Evolutionary conservation across 2,113 vertebrate genomes (phyloP), one percentile per base, ranked within the genome.

Genomic region (Esox niger): DNA sequence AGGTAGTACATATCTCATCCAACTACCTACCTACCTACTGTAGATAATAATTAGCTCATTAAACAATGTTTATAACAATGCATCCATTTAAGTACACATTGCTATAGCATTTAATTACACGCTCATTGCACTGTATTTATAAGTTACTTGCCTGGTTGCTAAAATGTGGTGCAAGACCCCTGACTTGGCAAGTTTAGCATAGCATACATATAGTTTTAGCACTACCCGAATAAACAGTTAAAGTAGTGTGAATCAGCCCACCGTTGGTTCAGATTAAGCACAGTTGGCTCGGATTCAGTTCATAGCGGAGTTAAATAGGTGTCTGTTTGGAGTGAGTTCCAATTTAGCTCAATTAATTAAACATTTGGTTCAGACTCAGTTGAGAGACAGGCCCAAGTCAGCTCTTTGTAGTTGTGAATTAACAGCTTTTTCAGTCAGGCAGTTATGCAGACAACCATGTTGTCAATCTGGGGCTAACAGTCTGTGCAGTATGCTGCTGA

Each of bases 271-370:
- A 65, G 60, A 38, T 78, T 79, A 64, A 62, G 64, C 20, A 17
- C 29, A 46, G 60, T n/a, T 17, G 66, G 59, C 55, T 35, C 35
- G 66, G 66, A 61, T 79, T 75, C 71, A 64, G 70, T 61, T 79
- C 67, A 38, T n/a, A 27, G 68, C 64, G 27, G 27, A 46, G 61
- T 66, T 55, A 29, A 58, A 59, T 30, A 60, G 80, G 79, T 80
- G 70, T 77, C 71, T 64, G n/a, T n/a, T n/a, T n/a, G 68, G 47
- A 4, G n/a, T 3, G 17, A 52, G 47, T 23, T 52, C n/a, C 5
- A n/a, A n/a, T 21, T 52, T n/a, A 52, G 38, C 13, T 43, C 3
- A 43, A 38, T 49, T n/a, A 21, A n/a, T 21, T 38, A 38, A 38
- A 38, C 5, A 38, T 5, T 11, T 11, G 11, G 35, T 38, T 23